Evolutionary conservation across 1,140 invertebrate species (phyloP).

Genomic region (Rhagoletis zephyria): DNA sequence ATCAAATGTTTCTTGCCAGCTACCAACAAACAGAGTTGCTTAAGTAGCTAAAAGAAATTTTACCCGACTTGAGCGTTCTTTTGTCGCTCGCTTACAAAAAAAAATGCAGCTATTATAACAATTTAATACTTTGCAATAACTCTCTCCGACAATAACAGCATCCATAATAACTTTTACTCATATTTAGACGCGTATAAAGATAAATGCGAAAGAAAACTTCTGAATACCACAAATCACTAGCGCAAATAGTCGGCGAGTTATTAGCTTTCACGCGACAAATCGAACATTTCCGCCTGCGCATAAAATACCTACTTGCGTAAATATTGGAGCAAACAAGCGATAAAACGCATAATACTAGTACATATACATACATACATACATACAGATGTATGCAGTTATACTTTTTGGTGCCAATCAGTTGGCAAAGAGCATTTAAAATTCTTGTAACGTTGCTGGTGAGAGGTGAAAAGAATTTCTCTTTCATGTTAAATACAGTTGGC

Average conservation of each 20-base stretch:
- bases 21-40: too few relatives aligned
- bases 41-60: not conserved
- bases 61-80: too few relatives aligned
- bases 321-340: not conserved
- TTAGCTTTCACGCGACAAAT: not conserved
- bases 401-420: not conserved
- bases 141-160: not conserved
- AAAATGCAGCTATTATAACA: too few relatives aligned
- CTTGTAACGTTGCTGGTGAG: not conserved
- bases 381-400: too few relatives aligned
- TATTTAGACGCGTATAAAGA: not conserved
- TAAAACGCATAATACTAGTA: too few relatives aligned
- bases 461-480: constrained; percentile 5
- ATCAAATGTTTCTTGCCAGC: too few relatives aligned
- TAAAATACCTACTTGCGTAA: not conserved
- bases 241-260: not conserved
- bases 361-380: too few relatives aligned
- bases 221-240: not conserved
- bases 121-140: not conserved
- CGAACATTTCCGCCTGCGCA: not conserved
- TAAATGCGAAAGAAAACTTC: not conserved
- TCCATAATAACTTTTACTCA: not conserved
- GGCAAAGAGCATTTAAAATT: not conserved
- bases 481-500: not conserved
- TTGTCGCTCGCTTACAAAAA: too few relatives aligned